Evolutionary conservation across 2,888 invertebrate genomes (phyloP).

Genomic region (Silvanus unidentatus): DNA sequence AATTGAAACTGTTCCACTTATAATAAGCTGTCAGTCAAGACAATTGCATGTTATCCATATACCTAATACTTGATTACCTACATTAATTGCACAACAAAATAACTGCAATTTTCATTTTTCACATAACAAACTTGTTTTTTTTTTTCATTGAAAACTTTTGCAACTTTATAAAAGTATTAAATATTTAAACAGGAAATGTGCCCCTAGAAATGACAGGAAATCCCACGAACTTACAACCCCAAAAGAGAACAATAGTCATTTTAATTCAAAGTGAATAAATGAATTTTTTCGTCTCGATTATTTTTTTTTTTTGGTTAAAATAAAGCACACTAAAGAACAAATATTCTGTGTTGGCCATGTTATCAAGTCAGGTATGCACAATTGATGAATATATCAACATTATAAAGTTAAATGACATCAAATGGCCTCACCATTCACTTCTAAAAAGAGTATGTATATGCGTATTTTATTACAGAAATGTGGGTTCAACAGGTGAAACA

Average conservation of each 20-base stretch:
- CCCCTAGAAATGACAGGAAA: constrained; percentile 14
- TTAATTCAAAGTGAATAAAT: constrained; percentile 3
- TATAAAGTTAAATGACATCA: constrained; percentile 18
- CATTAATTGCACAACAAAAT: not conserved
- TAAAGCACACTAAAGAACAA: too few species aligned
- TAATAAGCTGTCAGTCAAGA: too few species aligned
- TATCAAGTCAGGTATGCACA: too few species aligned
- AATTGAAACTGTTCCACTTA: too few species aligned
- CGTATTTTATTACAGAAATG: too few species aligned
- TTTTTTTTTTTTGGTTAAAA: too few species aligned
- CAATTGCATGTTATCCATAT: too few species aligned
- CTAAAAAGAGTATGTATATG: too few species aligned
- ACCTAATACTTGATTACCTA: too few species aligned
- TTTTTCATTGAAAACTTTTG: constrained; percentile 11
- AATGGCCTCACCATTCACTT: constrained; percentile 14
- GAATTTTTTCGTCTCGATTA: too few species aligned
- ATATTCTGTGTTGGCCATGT: too few species aligned
- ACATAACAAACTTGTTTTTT: constrained; percentile 4
- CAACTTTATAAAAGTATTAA: too few species aligned
- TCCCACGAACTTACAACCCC: constrained; percentile 21
- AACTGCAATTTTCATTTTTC: constrained; percentile 13
- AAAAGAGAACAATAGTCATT: constrained; percentile 11
- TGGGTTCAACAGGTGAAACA: constrained; percentile 19
- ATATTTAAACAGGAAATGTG: constrained; percentile 14
- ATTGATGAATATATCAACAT: constrained; percentile 3